Percentiles rank a stretch among this genome's conserved stretches.
These are phyloP conservation scores for Elachura formosa DNA, from an alignment of 2,113 vertebrate genomes.

Conservation along the genomic window DNA sequence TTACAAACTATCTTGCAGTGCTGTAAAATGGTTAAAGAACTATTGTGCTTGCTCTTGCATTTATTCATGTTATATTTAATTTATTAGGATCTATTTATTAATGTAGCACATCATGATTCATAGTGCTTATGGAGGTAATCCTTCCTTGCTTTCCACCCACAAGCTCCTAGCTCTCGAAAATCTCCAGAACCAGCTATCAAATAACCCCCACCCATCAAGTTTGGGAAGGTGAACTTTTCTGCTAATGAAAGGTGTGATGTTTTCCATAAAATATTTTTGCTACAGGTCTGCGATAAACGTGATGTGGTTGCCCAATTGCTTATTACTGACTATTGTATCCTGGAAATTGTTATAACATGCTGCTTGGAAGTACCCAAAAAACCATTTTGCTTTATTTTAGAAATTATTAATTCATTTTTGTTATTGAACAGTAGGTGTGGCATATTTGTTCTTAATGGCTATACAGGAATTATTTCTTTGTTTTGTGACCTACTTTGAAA, in stretches of 20 bases:
- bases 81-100: slow-evolving; percentile 7
- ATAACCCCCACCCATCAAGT: not conserved
- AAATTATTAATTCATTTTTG: not conserved
- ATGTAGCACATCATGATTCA: not conserved
- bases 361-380: not conserved
- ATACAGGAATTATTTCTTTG: not conserved
- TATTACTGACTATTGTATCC: not conserved
- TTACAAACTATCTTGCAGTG: not conserved
- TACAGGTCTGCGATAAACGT: not conserved
- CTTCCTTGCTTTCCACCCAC: not conserved
- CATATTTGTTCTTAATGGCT: not conserved
- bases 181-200: not conserved
- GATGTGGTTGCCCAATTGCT: not conserved
- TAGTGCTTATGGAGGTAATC: not conserved
- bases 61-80: not conserved
- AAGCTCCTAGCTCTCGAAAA: not conserved
- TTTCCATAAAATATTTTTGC: not conserved
- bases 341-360: not conserved
- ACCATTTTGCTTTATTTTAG: not conserved
- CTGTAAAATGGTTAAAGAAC: not conserved
- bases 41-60: not conserved
- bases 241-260: not conserved
- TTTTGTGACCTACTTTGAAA: not conserved
- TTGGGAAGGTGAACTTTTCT: not conserved
- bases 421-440: not conserved